phyloP scores from a whole-genome alignment of 2,888 invertebrate species.

The Synergus japonicus region DNA sequence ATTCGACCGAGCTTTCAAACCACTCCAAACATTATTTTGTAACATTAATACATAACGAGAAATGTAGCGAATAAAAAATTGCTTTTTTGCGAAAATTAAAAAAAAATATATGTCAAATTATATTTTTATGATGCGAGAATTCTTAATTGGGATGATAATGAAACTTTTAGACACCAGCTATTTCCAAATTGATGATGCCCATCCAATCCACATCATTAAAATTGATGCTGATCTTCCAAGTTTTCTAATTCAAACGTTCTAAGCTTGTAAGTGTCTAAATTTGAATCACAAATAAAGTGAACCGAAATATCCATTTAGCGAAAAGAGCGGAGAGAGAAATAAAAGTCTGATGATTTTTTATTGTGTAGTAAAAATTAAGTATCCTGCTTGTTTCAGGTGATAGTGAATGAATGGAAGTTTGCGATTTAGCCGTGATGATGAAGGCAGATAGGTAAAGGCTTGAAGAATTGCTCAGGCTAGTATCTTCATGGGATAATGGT shows the following conservation, averaged over 20 bases:
- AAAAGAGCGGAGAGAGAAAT: not conserved
- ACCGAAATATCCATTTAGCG: too few relatives aligned
- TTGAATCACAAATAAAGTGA: too few relatives aligned
- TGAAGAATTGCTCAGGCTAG: constrained; percentile 41
- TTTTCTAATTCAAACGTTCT: too few relatives aligned
- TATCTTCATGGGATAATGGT: constrained; percentile 40
- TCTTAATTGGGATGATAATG: too few relatives aligned
- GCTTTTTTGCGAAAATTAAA: not conserved
- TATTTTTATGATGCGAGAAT: too few relatives aligned
- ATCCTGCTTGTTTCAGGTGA: not conserved
- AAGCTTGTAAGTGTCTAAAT: too few relatives aligned
- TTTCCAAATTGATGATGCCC: not conserved
- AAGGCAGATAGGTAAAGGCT: constrained; percentile 27
- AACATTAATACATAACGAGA: constrained; percentile 5
- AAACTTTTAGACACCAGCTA: not conserved
- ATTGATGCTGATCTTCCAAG: not conserved
- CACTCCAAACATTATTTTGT: constrained; percentile 15
- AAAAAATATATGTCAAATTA: too few relatives aligned
- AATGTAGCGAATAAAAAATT: not conserved
- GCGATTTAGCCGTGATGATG: constrained; percentile 33
- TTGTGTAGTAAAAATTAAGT: constrained; percentile 6
- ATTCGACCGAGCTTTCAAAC: constrained; percentile 23
- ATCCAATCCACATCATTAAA: not conserved
- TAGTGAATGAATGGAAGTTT: constrained; percentile 16
- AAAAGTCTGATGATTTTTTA: not conserved